phyloP scores from a whole-genome alignment of 2,113 vertebrate species.

The Orycteropus afer region DNA sequence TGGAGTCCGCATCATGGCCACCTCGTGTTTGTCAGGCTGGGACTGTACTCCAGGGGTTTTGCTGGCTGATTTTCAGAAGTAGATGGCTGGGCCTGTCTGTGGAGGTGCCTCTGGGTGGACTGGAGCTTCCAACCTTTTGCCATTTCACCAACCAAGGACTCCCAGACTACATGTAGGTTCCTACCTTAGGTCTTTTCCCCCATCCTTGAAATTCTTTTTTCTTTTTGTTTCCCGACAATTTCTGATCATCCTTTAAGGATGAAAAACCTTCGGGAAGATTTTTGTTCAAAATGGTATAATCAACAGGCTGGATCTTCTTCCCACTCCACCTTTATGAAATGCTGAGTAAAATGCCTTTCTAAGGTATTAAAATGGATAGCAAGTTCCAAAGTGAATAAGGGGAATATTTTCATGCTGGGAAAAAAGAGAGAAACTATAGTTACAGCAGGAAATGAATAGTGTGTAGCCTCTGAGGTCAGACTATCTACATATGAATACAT shows the following conservation, averaged over 20 bases:
- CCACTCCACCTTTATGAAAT: constrained; percentile 3
- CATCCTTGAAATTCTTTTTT: background rate
- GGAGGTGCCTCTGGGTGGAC: too few species aligned
- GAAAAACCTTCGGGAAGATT: background rate
- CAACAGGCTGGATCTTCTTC: background rate
- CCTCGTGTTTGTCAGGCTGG: too few species aligned
- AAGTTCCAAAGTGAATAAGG: background rate
- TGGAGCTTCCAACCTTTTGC: too few species aligned
- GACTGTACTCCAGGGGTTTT: too few species aligned
- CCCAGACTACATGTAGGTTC: background rate
- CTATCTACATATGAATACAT: background rate
- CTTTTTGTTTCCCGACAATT: background rate
- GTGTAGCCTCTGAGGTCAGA: background rate
- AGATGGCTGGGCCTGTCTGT: too few species aligned
- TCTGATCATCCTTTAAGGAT: background rate
- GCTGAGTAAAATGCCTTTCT: background rate
- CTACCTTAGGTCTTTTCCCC: background rate
- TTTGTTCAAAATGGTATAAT: constrained; percentile 23
- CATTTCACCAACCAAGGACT: too few species aligned
- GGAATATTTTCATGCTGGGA: background rate
- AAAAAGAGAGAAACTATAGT: background rate
- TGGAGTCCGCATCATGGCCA: too few species aligned
- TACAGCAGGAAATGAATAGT: background rate
- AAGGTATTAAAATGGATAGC: background rate
- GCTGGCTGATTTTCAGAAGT: too few species aligned